These are phyloP conservation scores for Eristalis intricaria DNA, from an alignment of 2,888 invertebrate species.

Conservation along the genomic window DNA sequence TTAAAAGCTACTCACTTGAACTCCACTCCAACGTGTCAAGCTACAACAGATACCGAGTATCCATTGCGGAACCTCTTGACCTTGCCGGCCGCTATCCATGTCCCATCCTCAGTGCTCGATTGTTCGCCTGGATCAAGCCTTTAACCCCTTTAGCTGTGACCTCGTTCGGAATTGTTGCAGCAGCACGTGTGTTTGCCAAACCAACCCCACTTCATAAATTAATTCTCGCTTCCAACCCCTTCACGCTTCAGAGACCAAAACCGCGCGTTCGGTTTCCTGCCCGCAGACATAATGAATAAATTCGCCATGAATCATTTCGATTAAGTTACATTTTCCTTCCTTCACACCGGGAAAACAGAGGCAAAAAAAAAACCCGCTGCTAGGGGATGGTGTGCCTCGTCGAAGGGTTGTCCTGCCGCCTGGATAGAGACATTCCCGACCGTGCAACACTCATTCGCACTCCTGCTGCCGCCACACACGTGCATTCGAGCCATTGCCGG, in stretches of 20 bases:
- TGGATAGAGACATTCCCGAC: slow-evolving; percentile 52
- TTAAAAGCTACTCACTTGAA: background rate
- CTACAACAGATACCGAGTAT: background rate
- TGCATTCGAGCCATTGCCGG: background rate
- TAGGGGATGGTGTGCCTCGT: background rate
- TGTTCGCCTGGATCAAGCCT: background rate
- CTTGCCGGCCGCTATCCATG: background rate
- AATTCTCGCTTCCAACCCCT: slow-evolving; percentile 16
- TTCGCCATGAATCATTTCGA: slow-evolving; percentile 69
- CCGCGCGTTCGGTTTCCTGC: slow-evolving; percentile 23
- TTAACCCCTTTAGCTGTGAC: background rate
- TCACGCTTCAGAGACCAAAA: slow-evolving; percentile 13
- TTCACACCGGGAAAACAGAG: slow-evolving; percentile 9
- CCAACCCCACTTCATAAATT: slow-evolving; percentile 59
- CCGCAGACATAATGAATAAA: slow-evolving; percentile 54
- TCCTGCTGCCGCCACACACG: background rate
- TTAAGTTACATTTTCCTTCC: slow-evolving; percentile 44
- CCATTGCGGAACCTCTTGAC: background rate
- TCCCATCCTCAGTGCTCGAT: background rate
- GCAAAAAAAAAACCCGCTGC: too few relatives aligned
- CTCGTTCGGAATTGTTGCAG: slow-evolving; percentile 21
- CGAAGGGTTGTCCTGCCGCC: slow-evolving; percentile 5
- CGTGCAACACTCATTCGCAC: background rate
- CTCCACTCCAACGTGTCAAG: background rate
- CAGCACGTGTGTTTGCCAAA: slow-evolving; percentile 65